Percentiles rank a stretch among this genome's conserved stretches.
Conservation (phyloP, 2,888 invertebrate genomes). For the Belgica antarctica region DNA sequence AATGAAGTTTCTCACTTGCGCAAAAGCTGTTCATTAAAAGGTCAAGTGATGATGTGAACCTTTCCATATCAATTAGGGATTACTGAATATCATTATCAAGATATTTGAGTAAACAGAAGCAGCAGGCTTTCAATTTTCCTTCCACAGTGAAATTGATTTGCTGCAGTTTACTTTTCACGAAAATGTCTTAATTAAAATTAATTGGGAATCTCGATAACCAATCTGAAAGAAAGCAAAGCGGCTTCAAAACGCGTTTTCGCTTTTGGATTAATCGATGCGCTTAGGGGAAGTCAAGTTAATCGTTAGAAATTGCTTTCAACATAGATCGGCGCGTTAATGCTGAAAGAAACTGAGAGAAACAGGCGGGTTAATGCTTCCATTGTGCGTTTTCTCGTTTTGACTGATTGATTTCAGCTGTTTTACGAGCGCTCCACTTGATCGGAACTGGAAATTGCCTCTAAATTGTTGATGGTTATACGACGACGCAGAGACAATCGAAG, state of each 20-base stretch:
- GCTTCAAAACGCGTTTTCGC: too few species aligned
- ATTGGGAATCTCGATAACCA: neutral
- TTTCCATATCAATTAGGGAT: too few species aligned
- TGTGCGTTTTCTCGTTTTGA: neutral
- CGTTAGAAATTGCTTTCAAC: neutral
- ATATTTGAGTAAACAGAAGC: too few species aligned
- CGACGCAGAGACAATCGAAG: neutral
- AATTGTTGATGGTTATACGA: neutral
- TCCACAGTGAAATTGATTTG: neutral
- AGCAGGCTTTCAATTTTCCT: too few species aligned
- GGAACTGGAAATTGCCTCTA: neutral
- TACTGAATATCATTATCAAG: too few species aligned
- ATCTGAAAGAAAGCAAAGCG: too few species aligned
- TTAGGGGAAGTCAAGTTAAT: neutral
- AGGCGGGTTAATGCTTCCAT: neutral
- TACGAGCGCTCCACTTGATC: neutral
- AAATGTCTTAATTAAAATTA: neutral
- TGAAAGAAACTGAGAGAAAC: neutral
- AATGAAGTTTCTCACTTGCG: too few species aligned
- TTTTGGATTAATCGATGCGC: too few species aligned
- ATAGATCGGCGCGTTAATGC: neutral
- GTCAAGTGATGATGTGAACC: too few species aligned
- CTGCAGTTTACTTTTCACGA: neutral
- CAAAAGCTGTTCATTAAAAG: too few species aligned
- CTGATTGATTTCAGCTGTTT: neutral